Evolutionary conservation across 2,113 vertebrate species (phyloP).

Genomic region (Gasterosteus nipponicus): DNA sequence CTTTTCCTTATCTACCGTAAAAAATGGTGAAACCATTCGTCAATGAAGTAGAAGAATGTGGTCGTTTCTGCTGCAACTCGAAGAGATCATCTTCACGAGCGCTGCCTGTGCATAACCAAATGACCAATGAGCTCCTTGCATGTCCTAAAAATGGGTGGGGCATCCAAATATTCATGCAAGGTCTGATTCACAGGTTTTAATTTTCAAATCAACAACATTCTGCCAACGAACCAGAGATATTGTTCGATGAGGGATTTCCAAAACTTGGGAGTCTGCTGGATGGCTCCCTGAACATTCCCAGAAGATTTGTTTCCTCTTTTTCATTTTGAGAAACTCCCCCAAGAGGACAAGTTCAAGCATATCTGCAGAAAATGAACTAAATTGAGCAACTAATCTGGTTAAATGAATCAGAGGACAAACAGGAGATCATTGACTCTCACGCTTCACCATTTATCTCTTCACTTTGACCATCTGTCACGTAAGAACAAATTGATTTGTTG

Average conservation of each 20-base stretch:
- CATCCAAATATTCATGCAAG: constrained; percentile 6
- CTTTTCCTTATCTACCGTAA: not conserved
- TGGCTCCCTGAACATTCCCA: constrained; percentile 3
- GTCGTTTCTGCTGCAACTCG: not conserved
- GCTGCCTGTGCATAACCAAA: not conserved
- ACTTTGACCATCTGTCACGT: not conserved
- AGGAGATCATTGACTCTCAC: not conserved
- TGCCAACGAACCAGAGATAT: constrained; percentile 9
- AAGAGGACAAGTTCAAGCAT: not conserved
- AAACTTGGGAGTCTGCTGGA: constrained; percentile 11
- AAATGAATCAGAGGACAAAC: constrained; percentile 21
- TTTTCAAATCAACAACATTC: constrained; percentile 1
- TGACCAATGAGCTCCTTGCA: not conserved
- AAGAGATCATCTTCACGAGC: not conserved
- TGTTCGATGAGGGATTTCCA: constrained; percentile 14
- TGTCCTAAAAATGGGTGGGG: too few species aligned
- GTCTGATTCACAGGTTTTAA: not conserved
- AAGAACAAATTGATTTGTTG: constrained; percentile 16
- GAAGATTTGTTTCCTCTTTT: not conserved
- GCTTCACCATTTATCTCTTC: not conserved
- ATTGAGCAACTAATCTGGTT: constrained; percentile 16
- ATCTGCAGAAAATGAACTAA: constrained; percentile 9
- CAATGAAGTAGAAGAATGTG: not conserved
- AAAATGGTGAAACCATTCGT: not conserved
- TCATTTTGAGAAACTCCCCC: not conserved